Evolutionary conservation across 2,113 vertebrate genomes (phyloP), one percentile per base, ranked within the genome.

Genomic region (Sinocyclocheilus anophthalmus): DNA sequence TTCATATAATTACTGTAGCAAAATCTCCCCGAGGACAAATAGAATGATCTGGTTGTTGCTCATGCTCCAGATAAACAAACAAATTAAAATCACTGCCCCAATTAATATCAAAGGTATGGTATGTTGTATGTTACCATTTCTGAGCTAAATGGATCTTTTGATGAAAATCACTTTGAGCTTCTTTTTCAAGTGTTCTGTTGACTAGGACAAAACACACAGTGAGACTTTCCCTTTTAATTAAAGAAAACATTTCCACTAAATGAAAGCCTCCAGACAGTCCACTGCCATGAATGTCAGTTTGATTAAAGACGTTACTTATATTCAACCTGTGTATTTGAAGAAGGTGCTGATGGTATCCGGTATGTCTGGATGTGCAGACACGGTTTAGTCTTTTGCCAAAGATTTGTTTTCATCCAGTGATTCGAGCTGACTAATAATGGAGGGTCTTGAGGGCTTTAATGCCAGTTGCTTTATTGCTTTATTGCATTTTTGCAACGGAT

Each of bases 341-440:
- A 76, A 67, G 16, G 24, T 72, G 76, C 65, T 16, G 18, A 82
- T 24, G 53, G 48, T 37, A 84, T 78, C 76, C 20, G 48, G 50
- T 57, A 76, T 69, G 48, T 13, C 53, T 72, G 48, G 10, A 81
- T 26, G 69, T 30, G 57, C n/a, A 42, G 45, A 50, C 37, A 73
- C 39, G 77, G 30, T 83, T 83, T 65, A 79, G 39, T 72, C 50
- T 70, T 61, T 30, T 59, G 16, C 22, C n/a, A 65, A 42, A 73
- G 13, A 63, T 76, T 81, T 76, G 61, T 81, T 87, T 84, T 79
- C 48, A 59, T 75, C 69, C 5, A 33, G n/a, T 37, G 33, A 88
- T 53, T 77, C 14, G 22, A 61, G 33, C 59, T 42, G 16, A 53
- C 5, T 77, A 80, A n/a, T 24, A 87, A 76, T n/a, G 50, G 75